phyloP scores from a whole-genome alignment of 1,140 invertebrate species.

The Pseudoatta argentina region DNA sequence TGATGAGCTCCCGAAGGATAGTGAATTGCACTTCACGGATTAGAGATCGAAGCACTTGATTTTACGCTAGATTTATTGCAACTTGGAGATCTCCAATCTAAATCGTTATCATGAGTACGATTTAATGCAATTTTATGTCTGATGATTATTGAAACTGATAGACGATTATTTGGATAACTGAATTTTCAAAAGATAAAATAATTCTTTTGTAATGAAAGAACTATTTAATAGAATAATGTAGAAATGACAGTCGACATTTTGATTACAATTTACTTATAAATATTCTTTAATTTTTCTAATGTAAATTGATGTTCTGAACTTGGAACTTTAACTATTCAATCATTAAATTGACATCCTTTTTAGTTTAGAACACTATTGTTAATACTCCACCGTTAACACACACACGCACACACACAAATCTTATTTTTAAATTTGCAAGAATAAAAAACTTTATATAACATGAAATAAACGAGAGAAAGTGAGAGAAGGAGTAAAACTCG shows the following conservation, averaged over 20 bases:
- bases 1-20: slow-evolving; percentile 30
- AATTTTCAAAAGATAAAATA: neutral
- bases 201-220: neutral
- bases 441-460: slow-evolving; percentile 24
- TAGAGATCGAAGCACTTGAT: slow-evolving; percentile 49
- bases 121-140: slow-evolving; percentile 34
- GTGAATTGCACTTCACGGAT: slow-evolving; percentile 21
- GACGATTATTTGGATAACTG: neutral
- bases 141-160: slow-evolving; percentile 22
- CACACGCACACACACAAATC: neutral
- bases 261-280: neutral
- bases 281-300: neutral
- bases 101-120: neutral
- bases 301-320: neutral
- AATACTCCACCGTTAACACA: no score
- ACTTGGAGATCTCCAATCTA: slow-evolving; percentile 1
- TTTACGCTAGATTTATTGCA: slow-evolving; percentile 31
- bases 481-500: neutral
- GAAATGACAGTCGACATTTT: neutral
- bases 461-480: neutral
- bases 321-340: neutral
- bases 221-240: neutral
- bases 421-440: slow-evolving; percentile 20
- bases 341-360: neutral
- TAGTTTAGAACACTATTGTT: neutral